These are phyloP conservation scores for Tautogolabrus adspersus DNA, from an alignment of 2,113 vertebrate species.

Conservation along the genomic window DNA sequence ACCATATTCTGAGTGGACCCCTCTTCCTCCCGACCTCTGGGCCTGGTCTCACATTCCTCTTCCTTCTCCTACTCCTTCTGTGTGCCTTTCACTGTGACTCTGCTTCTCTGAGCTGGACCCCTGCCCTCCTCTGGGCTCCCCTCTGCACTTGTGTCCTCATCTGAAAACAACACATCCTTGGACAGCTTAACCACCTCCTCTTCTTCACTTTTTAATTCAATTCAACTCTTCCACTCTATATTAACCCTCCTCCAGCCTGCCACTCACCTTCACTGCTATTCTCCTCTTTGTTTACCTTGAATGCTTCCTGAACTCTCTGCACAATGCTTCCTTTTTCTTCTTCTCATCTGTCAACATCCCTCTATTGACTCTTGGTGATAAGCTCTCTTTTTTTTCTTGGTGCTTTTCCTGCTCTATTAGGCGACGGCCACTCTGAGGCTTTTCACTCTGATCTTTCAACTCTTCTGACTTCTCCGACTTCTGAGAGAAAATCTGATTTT, in stretches of 20 bases:
- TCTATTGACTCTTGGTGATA: constrained; percentile 51
- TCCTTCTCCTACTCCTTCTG: constrained; percentile 54
- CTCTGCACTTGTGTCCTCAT: constrained; percentile 15
- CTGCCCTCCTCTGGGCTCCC: neutral
- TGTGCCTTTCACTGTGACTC: constrained; percentile 77
- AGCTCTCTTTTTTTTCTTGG: constrained; percentile 59
- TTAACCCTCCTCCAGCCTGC: constrained; percentile 12
- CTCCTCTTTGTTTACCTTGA: constrained; percentile 18
- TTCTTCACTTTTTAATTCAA: constrained; percentile 3
- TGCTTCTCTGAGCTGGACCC: constrained; percentile 42
- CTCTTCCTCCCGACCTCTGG: constrained; percentile 42
- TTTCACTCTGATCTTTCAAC: constrained; percentile 61
- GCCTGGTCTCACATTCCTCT: constrained; percentile 26
- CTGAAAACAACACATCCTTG: constrained; percentile 27
- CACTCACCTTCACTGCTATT: constrained; percentile 25
- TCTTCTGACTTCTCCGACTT: constrained; percentile 38
- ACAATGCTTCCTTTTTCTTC: constrained; percentile 6
- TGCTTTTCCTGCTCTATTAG: constrained; percentile 73
- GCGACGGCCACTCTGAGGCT: constrained; percentile 77
- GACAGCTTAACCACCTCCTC: constrained; percentile 7
- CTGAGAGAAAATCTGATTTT: constrained; percentile 48
- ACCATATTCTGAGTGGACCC: constrained; percentile 93
- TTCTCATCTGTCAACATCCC: constrained; percentile 8
- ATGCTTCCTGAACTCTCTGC: constrained; percentile 35
- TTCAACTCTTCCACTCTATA: constrained; percentile 15